Percentiles rank a stretch among this genome's conserved stretches.
Conservation (phyloP, 2,113 vertebrate species). For the Raja brachyura region DNA sequence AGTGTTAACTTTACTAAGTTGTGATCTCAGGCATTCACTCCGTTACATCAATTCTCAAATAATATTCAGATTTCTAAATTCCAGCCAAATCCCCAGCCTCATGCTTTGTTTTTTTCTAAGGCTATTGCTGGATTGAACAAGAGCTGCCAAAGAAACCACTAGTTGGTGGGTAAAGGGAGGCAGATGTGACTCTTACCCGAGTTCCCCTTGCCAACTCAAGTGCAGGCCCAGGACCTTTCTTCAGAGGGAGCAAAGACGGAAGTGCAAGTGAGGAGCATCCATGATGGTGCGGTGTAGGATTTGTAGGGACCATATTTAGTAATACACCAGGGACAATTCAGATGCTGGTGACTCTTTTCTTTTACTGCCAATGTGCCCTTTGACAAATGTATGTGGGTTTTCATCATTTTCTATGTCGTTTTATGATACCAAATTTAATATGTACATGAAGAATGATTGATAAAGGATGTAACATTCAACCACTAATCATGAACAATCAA, state of each 20-base stretch:
- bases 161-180: not conserved
- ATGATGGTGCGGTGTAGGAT: not conserved
- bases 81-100: not conserved
- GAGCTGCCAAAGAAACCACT: not conserved
- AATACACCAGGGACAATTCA: not conserved
- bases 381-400: too few relatives aligned
- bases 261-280: not conserved
- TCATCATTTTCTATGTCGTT: not conserved
- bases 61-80: not conserved
- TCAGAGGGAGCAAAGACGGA: not conserved
- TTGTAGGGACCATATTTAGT: not conserved
- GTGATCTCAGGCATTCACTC: not conserved
- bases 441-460: not conserved
- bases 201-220: not conserved
- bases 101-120: not conserved
- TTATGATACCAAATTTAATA: not conserved
- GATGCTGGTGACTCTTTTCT: not conserved
- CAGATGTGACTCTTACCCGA: too few relatives aligned
- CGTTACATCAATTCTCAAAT: not conserved
- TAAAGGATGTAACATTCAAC: not conserved
- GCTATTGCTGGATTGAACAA: not conserved
- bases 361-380: too few relatives aligned
- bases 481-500: not conserved
- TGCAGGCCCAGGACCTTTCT: not conserved
- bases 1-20: not conserved